Evolutionary conservation across 2,888 invertebrate species (phyloP), one percentile per base, ranked within the genome.

Genomic region (Tenthredo amoena): DNA sequence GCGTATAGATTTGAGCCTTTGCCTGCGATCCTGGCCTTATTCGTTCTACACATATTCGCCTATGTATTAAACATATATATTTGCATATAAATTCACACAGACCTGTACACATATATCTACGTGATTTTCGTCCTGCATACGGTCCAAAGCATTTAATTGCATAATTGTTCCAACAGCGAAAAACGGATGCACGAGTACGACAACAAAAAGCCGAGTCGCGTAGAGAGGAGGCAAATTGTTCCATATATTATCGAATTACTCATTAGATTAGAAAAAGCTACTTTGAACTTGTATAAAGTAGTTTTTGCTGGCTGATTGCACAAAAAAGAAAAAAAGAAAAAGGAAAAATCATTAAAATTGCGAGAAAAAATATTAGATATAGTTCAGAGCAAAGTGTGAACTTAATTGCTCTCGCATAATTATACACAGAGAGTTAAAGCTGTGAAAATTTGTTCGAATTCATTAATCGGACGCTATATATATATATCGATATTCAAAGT

Each of bases 1-100:
- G 84, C 87, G 87, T 55, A 58, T 79, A 62, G 37, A 79, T 79
- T 79, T 55, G 55, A 76, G 47, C 21, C 47, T 40, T 76, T 21
- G n/a, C 18, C 37, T 21, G 43, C 43, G 21, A 21, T n/a, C 40
- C 43, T 26, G 26, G 15, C 43, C 12, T 72, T 40, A 40, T 72
- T 72, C 72, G 40, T 37, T n/a, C 72, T 72, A 72, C 72, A 68
- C 72, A 21, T 43, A 72, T 72, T 34, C 40, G 37, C 10, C n/a
- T 15, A 40, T 18, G n/a, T 34, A 34, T 65, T 65, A 65, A 18
- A n/a, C 72, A 15, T 40, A 40, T 72, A 37, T 72, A 37, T 40
- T 10, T 68, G 21, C 68, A 31, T 68, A 47, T 47, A 47, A 47
- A 47, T 47, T 47, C 15, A 15, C 47, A 47, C 12, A 47, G 47